A percentile compares a stretch with the other conserved stretches of the same genome.
Evolutionary conservation across 1,140 invertebrate genomes (phyloP).

Genomic region (Nilaparvata lugens): DNA sequence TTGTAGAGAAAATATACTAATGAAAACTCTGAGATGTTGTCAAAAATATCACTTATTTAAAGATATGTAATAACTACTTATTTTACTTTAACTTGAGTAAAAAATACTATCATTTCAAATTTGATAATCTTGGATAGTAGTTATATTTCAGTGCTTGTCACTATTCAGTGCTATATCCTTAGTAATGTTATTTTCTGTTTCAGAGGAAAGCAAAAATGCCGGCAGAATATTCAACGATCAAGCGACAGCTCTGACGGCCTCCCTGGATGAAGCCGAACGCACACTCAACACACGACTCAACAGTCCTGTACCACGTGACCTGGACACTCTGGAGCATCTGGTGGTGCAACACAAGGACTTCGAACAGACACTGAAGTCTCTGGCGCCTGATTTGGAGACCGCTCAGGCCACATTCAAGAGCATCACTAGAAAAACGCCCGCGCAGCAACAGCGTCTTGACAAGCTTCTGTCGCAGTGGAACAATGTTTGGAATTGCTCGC

Average conservation of each 20-base stretch:
- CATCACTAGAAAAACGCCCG: slow-evolving; percentile 77
- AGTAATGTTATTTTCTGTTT: slow-evolving; percentile 15
- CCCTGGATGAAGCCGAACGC: slow-evolving; percentile 76
- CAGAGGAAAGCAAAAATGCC: slow-evolving; percentile 81
- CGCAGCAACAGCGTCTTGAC: slow-evolving; percentile 81
- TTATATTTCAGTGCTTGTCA: too few species aligned
- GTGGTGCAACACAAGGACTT: slow-evolving; percentile 85
- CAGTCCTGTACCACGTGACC: slow-evolving; percentile 70
- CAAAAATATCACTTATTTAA: too few species aligned
- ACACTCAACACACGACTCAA: slow-evolving; percentile 69
- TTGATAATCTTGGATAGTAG: too few species aligned
- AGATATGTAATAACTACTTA: too few species aligned
- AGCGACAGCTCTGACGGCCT: slow-evolving; percentile 64
- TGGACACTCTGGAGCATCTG: slow-evolving; percentile 75
- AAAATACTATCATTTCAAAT: too few species aligned
- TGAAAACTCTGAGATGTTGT: too few species aligned
- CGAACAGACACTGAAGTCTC: slow-evolving; percentile 54
- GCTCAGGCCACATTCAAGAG: slow-evolving; percentile 73
- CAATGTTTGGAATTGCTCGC: slow-evolving; percentile 72
- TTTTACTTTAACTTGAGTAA: too few species aligned
- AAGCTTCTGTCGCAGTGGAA: slow-evolving; percentile 87
- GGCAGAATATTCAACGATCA: slow-evolving; percentile 78
- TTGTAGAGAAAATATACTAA: too few species aligned
- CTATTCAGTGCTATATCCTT: too few species aligned
- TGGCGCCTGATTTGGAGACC: slow-evolving; percentile 72